Evolutionary conservation across 1,140 invertebrate species (phyloP).

Genomic region (Drosophila albomicans): DNA sequence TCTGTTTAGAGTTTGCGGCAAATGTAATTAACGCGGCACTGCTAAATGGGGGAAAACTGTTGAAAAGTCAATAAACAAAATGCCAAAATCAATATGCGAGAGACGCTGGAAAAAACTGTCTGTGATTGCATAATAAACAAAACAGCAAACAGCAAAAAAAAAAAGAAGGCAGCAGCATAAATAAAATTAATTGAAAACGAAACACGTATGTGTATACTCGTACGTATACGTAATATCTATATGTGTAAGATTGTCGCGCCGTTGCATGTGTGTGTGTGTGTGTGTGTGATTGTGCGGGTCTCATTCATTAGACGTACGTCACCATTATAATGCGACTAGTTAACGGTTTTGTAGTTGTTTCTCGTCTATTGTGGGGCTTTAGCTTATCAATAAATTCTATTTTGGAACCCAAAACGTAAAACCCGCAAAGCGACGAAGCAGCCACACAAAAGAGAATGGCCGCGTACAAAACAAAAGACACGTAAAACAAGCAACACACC

Average conservation of each 20-base stretch:
- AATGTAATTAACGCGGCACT: constrained; percentile 55
- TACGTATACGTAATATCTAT: constrained; percentile 55
- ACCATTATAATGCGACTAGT: constrained; percentile 53
- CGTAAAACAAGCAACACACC: not conserved
- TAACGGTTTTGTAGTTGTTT: constrained; percentile 41
- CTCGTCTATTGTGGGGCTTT: constrained; percentile 9
- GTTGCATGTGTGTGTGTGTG: constrained; percentile 1
- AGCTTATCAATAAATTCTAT: constrained; percentile 75
- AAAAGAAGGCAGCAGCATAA: constrained; percentile 37
- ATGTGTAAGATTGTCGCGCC: not conserved
- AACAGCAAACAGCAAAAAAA: not conserved
- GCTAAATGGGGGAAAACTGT: constrained; percentile 53
- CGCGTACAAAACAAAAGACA: constrained; percentile 8
- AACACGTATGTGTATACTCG: constrained; percentile 45
- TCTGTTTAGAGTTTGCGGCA: constrained; percentile 27
- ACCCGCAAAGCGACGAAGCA: constrained; percentile 25
- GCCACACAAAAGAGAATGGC: constrained; percentile 4
- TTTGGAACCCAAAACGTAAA: constrained; percentile 30
- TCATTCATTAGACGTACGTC: constrained; percentile 57
- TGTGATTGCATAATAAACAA: constrained; percentile 79
- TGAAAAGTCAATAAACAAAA: constrained; percentile 72
- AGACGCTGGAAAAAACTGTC: constrained; percentile 55
- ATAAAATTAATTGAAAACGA: constrained; percentile 69
- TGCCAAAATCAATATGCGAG: constrained; percentile 75
- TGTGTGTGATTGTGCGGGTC: constrained; percentile 37